Evolutionary conservation across 1,140 invertebrate genomes (phyloP), one percentile per base, ranked within the genome.

Genomic region (Cephus cinctus): DNA sequence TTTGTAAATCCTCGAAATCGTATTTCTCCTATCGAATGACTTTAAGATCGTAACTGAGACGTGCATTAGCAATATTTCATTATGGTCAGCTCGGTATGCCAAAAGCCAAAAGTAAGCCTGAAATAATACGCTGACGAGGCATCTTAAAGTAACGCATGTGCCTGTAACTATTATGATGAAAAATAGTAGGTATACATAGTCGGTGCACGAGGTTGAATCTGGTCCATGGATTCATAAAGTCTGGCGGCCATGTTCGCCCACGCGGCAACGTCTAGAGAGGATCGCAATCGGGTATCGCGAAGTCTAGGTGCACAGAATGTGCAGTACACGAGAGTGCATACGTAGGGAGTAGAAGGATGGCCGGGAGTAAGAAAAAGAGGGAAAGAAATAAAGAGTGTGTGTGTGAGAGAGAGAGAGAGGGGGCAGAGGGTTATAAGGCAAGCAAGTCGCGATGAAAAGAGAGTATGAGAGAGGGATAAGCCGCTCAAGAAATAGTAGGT

Each of bases 191-290:
- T n/a, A n/a, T n/a, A n/a, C n/a, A n/a, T n/a, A n/a, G n/a, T n/a
- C n/a, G n/a, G n/a, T n/a, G n/a, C n/a, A n/a, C n/a, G n/a, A 46
- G 65, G 69, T 70, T 71, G 63, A 69, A 72, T 69, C 65, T 66
- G 65, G 62, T 70, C 67, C 66, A 65, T 61, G 60, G 56, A 60
- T 66, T 71, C 67, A 70, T 70, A 71, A 66, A 63, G 61, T 64
- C 60, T 55, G 57, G 49, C 40, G 46, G 50, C 54, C 48, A 57
- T 38, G 41, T 58, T 69, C 69, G 66, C 69, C 67, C 67, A 69
- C 69, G 68, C 66, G 55, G 56, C 55, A 54, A 56, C 56, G 39
- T 57, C 52, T 36, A 36, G 41, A 23, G 44, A 31, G 50, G 43
- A 30, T 46, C 43, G 50, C n/a, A n/a, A n/a, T n/a, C n/a, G n/a